Percentiles rank a stretch among this genome's conserved stretches.
phyloP scores from a whole-genome alignment of 2,113 vertebrate genomes.

The Daphoenositta chrysoptera region DNA sequence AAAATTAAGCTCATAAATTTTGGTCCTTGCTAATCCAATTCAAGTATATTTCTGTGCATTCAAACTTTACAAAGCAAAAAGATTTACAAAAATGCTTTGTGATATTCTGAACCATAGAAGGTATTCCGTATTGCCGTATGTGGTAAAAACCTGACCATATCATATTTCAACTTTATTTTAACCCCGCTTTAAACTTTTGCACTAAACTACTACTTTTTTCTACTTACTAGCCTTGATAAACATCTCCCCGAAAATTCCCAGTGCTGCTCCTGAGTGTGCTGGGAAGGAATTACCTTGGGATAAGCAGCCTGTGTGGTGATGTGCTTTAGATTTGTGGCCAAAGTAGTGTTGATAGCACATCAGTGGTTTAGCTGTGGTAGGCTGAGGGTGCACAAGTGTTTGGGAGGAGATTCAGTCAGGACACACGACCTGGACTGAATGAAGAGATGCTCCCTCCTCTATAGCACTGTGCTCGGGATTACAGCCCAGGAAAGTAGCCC shows the following conservation, averaged over 20 bases:
- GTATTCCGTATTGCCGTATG: neutral
- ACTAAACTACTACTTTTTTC: neutral
- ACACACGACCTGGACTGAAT: neutral
- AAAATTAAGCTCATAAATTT: neutral
- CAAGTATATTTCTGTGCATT: neutral
- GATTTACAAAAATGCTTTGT: neutral
- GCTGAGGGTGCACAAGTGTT: neutral
- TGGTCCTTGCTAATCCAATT: neutral
- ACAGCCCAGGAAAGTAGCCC: neutral
- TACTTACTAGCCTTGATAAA: neutral
- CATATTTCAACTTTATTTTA: neutral
- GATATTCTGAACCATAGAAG: neutral
- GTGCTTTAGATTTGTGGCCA: neutral
- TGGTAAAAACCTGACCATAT: neutral
- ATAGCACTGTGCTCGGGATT: accelerated
- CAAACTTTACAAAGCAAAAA: neutral
- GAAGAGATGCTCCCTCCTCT: neutral
- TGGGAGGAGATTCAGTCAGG: neutral
- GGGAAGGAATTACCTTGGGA: neutral
- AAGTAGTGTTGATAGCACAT: neutral
- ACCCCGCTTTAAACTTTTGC: neutral
- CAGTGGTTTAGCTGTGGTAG: neutral
- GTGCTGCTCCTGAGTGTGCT: neutral
- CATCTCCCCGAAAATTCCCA: neutral
- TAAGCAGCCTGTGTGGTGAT: neutral